These are phyloP conservation scores for Lophotriccus pileatus DNA, from an alignment of 2,797 vertebrate species.

Conservation along the genomic window DNA sequence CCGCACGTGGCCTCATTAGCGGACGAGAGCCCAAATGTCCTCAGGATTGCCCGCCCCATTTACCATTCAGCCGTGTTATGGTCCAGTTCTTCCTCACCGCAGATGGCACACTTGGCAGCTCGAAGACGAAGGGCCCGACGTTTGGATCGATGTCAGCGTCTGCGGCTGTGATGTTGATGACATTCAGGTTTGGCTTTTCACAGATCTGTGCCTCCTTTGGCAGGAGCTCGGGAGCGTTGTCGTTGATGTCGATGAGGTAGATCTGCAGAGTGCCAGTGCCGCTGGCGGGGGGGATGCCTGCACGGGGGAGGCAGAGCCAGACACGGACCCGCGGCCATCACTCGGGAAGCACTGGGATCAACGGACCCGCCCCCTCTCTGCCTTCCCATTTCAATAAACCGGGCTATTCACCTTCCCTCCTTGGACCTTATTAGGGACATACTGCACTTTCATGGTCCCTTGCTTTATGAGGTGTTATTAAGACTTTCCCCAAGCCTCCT, in stretches of 20 bases:
- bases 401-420: neutral
- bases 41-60: slow-evolving; percentile 35
- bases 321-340: neutral
- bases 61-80: slow-evolving; percentile 89
- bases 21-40: neutral
- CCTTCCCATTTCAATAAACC: neutral
- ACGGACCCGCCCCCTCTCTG: neutral
- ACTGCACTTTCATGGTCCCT: neutral
- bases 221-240: slow-evolving; percentile 89
- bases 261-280: slow-evolving; percentile 93
- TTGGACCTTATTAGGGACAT: neutral
- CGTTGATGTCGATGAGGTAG: slow-evolving; percentile 94
- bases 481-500: slow-evolving; percentile 4
- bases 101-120: slow-evolving; percentile 85
- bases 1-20: neutral
- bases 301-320: neutral
- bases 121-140: slow-evolving; percentile 91
- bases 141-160: slow-evolving; percentile 91
- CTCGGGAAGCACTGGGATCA: accelerated
- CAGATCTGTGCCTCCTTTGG: slow-evolving; percentile 93
- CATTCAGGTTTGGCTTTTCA: slow-evolving; percentile 83
- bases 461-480: neutral
- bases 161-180: slow-evolving; percentile 91
- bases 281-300: slow-evolving; percentile 88
- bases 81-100: slow-evolving; percentile 91